phyloP scores from a whole-genome alignment of 1,140 invertebrate species.

The Drepana arcuata region DNA sequence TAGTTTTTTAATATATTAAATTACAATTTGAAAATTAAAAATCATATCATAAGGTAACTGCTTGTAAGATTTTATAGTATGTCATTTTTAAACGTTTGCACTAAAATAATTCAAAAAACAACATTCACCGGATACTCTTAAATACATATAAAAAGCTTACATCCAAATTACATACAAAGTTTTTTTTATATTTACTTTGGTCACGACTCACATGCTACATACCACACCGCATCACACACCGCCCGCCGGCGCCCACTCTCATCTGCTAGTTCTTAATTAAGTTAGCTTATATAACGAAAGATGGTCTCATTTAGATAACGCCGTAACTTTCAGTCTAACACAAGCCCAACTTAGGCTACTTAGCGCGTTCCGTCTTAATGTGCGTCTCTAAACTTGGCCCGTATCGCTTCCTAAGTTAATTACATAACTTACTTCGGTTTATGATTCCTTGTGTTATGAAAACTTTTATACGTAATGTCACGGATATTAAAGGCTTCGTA shows the following conservation, averaged over 20 bases:
- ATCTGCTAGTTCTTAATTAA: conserved; percentile 74
- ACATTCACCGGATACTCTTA: neutral
- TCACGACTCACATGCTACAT: conserved; percentile 16
- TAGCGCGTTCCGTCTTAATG: conserved; percentile 47
- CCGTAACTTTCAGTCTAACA: conserved; percentile 65
- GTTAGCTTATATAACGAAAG: conserved; percentile 74
- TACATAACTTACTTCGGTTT: conserved; percentile 35
- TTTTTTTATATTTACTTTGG: neutral
- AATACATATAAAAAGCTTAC: neutral
- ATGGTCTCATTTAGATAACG: conserved; percentile 74
- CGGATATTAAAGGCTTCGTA: too few relatives aligned
- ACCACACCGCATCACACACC: conserved; percentile 30
- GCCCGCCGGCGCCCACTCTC: conserved; percentile 62
- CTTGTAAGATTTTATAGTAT: too few relatives aligned
- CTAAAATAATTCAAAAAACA: neutral
- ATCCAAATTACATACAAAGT: neutral
- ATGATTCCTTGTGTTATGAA: conserved; percentile 34
- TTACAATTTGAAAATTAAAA: too few relatives aligned
- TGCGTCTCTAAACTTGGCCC: conserved; percentile 33
- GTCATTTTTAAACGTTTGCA: conserved; percentile 3
- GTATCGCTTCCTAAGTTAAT: conserved; percentile 36
- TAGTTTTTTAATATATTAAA: too few relatives aligned
- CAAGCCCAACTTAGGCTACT: conserved; percentile 53
- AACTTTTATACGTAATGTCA: too few relatives aligned
- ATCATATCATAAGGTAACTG: too few relatives aligned